phyloP scores from a whole-genome alignment of 2,113 vertebrate genomes.

The Vidua macroura region DNA sequence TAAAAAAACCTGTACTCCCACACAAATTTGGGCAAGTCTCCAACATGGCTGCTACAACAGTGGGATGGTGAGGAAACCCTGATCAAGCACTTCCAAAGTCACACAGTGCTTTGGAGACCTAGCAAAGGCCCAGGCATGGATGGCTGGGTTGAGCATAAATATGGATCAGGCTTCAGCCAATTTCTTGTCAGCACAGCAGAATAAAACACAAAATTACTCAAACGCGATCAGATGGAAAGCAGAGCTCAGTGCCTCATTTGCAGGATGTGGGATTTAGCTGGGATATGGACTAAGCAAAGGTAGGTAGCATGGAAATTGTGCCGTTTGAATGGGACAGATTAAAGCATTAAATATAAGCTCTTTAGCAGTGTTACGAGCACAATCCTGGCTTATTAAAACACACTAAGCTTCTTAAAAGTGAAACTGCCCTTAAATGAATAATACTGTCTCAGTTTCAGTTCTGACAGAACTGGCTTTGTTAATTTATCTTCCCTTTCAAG shows the following conservation, averaged over 20 bases:
- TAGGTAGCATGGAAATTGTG: slow-evolving; percentile 2
- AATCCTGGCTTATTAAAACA: slow-evolving; percentile 37
- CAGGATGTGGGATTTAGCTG: slow-evolving; percentile 6
- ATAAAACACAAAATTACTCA: not conserved
- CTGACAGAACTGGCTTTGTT: slow-evolving; percentile 26
- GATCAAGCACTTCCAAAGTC: not conserved
- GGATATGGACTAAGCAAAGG: not conserved
- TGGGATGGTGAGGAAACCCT: not conserved
- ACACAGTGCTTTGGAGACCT: fast-evolving
- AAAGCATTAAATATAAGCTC: slow-evolving; percentile 55
- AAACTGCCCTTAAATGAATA: slow-evolving; percentile 36
- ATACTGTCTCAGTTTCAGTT: not conserved
- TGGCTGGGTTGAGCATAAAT: not conserved
- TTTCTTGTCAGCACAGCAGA: not conserved
- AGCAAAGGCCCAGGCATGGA: not conserved
- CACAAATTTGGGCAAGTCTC: not conserved
- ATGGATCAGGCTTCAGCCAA: not conserved
- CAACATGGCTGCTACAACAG: not conserved
- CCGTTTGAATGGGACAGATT: slow-evolving; percentile 44
- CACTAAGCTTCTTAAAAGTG: slow-evolving; percentile 54
- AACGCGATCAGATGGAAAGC: not conserved
- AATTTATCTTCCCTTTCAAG: not conserved
- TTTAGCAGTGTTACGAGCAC: slow-evolving; percentile 22
- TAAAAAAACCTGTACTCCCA: not conserved
- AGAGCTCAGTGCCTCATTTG: not conserved